Evolutionary conservation across 1,140 invertebrate species (phyloP).

Genomic region (Drosophila busckii): DNA sequence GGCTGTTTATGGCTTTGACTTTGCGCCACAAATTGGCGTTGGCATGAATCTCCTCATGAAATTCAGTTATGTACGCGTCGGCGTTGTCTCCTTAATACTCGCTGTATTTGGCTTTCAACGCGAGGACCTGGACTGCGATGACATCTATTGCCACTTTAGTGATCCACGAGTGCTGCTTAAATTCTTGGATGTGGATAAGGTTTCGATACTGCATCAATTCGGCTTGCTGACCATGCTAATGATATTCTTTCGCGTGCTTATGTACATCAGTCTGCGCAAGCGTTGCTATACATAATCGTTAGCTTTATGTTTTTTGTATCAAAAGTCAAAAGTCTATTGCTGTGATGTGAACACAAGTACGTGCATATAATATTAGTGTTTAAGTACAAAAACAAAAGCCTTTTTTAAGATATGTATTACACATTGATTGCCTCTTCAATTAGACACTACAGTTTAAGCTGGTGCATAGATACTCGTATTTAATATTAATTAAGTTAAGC

Average conservation of each 20-base stretch:
- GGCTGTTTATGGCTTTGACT: slow-evolving; percentile 84
- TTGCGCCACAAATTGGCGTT: slow-evolving; percentile 81
- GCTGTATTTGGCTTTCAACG: slow-evolving; percentile 83
- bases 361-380: no score
- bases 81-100: slow-evolving; percentile 82
- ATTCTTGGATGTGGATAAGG: slow-evolving; percentile 81
- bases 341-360: slow-evolving; percentile 65
- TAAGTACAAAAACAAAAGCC: no score
- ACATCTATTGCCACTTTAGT: slow-evolving; percentile 82
- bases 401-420: no score
- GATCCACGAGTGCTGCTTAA: slow-evolving; percentile 81
- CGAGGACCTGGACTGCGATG: slow-evolving; percentile 81
- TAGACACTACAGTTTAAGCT: no score
- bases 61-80: slow-evolving; percentile 82
- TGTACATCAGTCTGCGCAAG: slow-evolving; percentile 80
- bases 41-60: slow-evolving; percentile 83
- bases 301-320: slow-evolving; percentile 39
- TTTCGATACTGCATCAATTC: slow-evolving; percentile 81
- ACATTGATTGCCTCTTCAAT: no score
- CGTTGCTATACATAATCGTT: slow-evolving; percentile 80
- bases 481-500: no score
- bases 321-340: slow-evolving; percentile 51
- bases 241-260: slow-evolving; percentile 80
- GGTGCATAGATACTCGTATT: no score
- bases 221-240: slow-evolving; percentile 79